Conservation (phyloP, 2,113 vertebrate genomes). For the Triplophysa rosa region DNA sequence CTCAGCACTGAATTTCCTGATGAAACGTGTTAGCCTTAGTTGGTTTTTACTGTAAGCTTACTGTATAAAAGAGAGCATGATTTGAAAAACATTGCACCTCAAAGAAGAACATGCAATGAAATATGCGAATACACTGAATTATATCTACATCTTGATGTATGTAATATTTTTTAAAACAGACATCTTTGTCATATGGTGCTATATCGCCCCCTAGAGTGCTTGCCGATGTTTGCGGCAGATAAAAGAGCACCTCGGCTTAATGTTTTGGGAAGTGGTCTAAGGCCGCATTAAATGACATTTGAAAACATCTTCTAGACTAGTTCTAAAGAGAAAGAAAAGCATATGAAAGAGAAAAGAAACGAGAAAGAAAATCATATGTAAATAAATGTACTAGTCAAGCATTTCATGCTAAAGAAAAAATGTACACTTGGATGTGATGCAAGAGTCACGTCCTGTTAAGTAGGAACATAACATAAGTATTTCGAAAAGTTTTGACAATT, state of each 20-base stretch:
- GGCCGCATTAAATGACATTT: background rate
- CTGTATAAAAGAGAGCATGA: background rate
- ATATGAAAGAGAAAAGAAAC: background rate
- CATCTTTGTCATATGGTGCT: background rate
- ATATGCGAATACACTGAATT: too few species aligned
- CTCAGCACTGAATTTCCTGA: conserved; percentile 9
- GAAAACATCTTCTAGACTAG: background rate
- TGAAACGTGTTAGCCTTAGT: background rate
- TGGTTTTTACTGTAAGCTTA: background rate
- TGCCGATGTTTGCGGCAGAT: background rate
- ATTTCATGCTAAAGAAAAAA: background rate
- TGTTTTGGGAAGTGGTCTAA: background rate
- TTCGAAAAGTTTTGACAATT: background rate
- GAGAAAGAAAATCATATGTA: background rate
- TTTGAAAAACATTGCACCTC: background rate
- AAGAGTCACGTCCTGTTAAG: background rate
- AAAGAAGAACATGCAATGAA: background rate
- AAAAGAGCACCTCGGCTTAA: background rate
- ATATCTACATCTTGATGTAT: too few species aligned
- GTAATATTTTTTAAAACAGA: too few species aligned
- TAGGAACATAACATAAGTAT: background rate
- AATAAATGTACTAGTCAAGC: background rate
- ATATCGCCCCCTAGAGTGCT: background rate
- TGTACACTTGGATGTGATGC: background rate
- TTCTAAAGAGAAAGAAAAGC: background rate